Base-by-base conservation (phyloP, 2,113 vertebrate species). In the Falcunculus frontatus region DNA sequence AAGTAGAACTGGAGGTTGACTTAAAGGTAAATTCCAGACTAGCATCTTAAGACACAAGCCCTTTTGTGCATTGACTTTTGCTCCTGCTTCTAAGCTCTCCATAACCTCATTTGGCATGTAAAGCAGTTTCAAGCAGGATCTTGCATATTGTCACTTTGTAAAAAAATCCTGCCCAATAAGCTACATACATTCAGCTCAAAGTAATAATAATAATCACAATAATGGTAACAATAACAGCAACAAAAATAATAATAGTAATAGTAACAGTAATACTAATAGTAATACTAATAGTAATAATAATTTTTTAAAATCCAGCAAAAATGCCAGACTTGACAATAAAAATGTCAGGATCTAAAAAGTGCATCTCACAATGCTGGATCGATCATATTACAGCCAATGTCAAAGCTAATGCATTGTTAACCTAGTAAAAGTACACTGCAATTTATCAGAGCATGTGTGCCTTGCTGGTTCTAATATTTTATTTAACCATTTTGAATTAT, bases 11-110 rank as follows among this genome's bases (percentile, higher is more conserved):
- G 91, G 93, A 96, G 97, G 97, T 91, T 97, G 98, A 98, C 93
- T 96, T 98, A 98, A 98, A 99, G 98, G 99, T 99, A 98, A 98
- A 99, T 99, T 99, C 98, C 98, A 98, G 95, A 97, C 90, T 97
- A 94, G 95, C 95, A 93, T 93, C 97, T 98, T 97, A 97, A 98
- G 98, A 99, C 98, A 99, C 98, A 98, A 98, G 97, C 91, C 93
- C 97, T 98, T 99, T 99, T 99, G 98, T 99, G 96, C 97, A 96
- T 91, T 92, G 64, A 60, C 57, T 96, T 95, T 85, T 95, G 53
- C 78, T 89, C 79, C 80, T 63, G 82, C 35, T 95, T 97, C 74
- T 81, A 84, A 16, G 93, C 83, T 96, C 97, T 98, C 95, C 94
- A 95, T 96, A 98, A 96, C 96, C 84, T 95, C 93, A 88, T 92